These are phyloP conservation scores for Catamblyrhynchus diadema DNA, from an alignment of 2,797 vertebrate species.

Conservation along the genomic window DNA sequence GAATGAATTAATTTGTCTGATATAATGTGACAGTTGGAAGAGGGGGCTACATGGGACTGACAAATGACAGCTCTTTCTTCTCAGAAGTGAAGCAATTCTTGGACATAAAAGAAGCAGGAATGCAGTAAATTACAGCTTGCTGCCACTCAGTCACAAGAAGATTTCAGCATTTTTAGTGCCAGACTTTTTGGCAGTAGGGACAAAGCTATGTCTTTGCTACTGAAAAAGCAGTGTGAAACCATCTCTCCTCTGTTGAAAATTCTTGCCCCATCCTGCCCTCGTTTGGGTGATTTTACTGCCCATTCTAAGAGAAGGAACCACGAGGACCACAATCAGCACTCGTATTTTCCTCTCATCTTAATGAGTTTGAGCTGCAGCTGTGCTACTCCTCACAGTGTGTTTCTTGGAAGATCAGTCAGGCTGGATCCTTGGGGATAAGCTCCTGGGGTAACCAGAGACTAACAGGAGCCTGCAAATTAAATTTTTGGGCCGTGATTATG, in stretches of 20 bases:
- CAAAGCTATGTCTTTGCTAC: background rate
- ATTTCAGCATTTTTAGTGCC: conserved; percentile 20
- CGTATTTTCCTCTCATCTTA: background rate
- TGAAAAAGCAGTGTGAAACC: background rate
- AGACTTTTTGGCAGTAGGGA: background rate
- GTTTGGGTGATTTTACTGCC: background rate
- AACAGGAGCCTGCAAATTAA: background rate
- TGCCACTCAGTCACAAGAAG: conserved; percentile 1
- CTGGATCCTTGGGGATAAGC: background rate
- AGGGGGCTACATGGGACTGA: background rate
- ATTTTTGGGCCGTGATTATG: background rate
- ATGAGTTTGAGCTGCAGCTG: background rate
- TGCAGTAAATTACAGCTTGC: conserved; percentile 32
- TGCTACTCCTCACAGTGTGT: background rate
- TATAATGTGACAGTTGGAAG: background rate
- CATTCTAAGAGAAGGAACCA: background rate
- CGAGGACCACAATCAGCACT: background rate
- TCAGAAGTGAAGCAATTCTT: conserved; percentile 23
- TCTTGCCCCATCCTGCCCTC: background rate
- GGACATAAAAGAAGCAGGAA: conserved; percentile 6
- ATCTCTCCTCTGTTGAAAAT: background rate
- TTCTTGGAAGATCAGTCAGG: background rate
- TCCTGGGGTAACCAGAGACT: background rate
- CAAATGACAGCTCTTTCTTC: conserved; percentile 29
- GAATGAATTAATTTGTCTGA: conserved; percentile 14